Evolutionary conservation across 2,888 invertebrate genomes (phyloP).

Genomic region (Itoplectis maculator): DNA sequence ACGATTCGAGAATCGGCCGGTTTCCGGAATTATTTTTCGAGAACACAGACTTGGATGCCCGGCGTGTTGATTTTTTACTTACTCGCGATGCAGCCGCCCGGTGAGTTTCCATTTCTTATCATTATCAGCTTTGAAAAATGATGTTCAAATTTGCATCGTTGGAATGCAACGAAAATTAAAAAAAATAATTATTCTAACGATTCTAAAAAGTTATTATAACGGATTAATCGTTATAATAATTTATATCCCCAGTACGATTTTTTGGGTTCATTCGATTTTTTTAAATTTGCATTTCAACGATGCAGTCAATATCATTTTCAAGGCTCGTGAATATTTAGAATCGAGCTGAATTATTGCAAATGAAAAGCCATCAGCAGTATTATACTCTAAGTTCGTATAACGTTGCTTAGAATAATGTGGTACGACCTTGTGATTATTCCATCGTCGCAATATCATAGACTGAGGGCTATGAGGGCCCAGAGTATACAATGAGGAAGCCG

Average conservation of each 20-base stretch:
- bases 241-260: too few relatives aligned
- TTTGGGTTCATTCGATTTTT: too few relatives aligned
- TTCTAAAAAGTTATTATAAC: too few relatives aligned
- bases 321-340: neutral
- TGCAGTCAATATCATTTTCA: too few relatives aligned
- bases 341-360: neutral
- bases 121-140: neutral
- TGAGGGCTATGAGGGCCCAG: too few relatives aligned
- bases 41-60: slow-evolving; percentile 77
- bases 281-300: too few relatives aligned
- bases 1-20: slow-evolving; percentile 64
- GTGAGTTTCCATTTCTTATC: slow-evolving; percentile 73
- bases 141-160: too few relatives aligned
- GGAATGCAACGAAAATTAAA: too few relatives aligned
- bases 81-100: slow-evolving; percentile 81
- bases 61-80: slow-evolving; percentile 78
- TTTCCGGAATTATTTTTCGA: slow-evolving; percentile 59
- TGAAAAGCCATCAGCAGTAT: neutral
- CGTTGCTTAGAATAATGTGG: slow-evolving; percentile 1
- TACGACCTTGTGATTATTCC: neutral
- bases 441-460: neutral
- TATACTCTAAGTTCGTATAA: neutral
- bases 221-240: too few relatives aligned
- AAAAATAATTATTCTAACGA: too few relatives aligned
- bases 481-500: slow-evolving; percentile 12